Conservation (phyloP, 92 coral and sea anemone genomes). For the Epizoanthus fatuus region DNA sequence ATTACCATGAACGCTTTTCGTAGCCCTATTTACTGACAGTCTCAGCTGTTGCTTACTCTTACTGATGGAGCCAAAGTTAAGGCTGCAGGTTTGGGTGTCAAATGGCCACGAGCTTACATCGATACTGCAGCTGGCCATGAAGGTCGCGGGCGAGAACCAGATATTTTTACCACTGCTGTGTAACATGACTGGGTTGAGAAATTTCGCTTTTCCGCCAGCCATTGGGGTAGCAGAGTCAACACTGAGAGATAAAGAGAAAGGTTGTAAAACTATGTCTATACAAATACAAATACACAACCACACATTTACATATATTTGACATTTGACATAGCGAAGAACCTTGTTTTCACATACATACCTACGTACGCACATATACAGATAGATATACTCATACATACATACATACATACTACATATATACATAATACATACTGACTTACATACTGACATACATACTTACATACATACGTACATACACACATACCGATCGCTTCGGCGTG, state of each 20-base stretch:
- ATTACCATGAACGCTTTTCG: not conserved
- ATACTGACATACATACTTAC: not conserved
- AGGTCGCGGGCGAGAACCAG: constrained; percentile 93
- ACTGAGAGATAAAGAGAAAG: not conserved
- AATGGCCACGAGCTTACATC: constrained; percentile 78
- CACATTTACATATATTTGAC: not conserved
- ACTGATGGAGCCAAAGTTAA: constrained; percentile 88
- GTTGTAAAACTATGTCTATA: not conserved
- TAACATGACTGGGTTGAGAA: not conserved
- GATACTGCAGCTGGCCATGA: constrained; percentile 79
- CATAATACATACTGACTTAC: not conserved
- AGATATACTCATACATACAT: not conserved
- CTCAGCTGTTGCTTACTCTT: constrained; percentile 58
- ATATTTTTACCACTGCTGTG: not conserved
- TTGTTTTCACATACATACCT: not conserved
- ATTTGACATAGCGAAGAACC: not conserved
- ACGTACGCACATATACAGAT: not conserved
- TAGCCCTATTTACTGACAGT: constrained; percentile 7
- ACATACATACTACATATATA: not conserved
- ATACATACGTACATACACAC: not conserved
- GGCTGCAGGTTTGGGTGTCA: constrained; percentile 72
- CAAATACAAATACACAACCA: not conserved
- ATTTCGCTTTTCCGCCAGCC: not conserved
- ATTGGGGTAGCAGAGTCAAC: not conserved
- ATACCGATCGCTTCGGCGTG: no score